Evolutionary conservation across 23 tunicate species (phyloP).

Genomic region (Ciona savignyi): DNA sequence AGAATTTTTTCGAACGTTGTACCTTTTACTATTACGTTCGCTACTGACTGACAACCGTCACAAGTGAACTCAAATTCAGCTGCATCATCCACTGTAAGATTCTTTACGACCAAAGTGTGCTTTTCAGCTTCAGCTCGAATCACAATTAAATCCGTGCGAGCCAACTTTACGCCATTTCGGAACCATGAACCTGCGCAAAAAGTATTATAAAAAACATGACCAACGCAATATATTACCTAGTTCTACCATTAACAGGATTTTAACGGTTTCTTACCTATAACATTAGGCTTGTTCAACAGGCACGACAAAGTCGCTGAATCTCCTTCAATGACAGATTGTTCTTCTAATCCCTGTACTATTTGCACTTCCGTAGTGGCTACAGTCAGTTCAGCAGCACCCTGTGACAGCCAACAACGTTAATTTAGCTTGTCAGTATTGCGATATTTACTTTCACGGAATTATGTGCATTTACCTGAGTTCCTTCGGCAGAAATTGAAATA

Average conservation of each 20-base stretch:
- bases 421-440: not conserved
- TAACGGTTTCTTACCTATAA: slow-evolving; percentile 29
- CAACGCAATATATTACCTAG: too few species aligned
- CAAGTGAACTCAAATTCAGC: slow-evolving; percentile 60
- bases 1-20: not conserved
- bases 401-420: not conserved
- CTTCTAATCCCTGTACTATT: slow-evolving; percentile 32
- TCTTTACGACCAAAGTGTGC: slow-evolving; percentile 39
- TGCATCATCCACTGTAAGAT: slow-evolving; percentile 45
- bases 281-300: slow-evolving; percentile 53
- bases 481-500: slow-evolving; percentile 67
- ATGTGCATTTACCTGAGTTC: slow-evolving; percentile 33
- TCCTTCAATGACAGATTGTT: slow-evolving; percentile 32
- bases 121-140: slow-evolving; percentile 51
- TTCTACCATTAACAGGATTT: not conserved
- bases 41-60: slow-evolving; percentile 46
- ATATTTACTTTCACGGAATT: not conserved
- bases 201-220: not conserved
- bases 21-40: slow-evolving; percentile 58
- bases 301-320: slow-evolving; percentile 51
- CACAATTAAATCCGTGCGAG: slow-evolving; percentile 41
- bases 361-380: slow-evolving; percentile 33
- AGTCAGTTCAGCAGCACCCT: slow-evolving; percentile 47
- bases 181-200: slow-evolving; percentile 61
- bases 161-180: slow-evolving; percentile 54